phyloP scores from a whole-genome alignment of 2,797 vertebrate species.

The Chloroceryle amazona region DNA sequence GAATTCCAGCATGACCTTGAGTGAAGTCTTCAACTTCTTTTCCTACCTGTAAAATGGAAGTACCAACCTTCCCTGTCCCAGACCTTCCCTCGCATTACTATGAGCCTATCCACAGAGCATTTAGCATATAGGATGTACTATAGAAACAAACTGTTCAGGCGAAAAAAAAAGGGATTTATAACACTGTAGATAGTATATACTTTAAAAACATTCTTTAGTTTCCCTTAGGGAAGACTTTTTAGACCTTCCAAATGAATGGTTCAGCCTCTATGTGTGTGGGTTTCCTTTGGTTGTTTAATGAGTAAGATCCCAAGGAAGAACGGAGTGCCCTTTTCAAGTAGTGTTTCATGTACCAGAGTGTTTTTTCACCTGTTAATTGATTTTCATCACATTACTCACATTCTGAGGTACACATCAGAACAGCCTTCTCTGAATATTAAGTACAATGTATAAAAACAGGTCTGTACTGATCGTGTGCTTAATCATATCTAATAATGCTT shows the following conservation, averaged over 20 bases:
- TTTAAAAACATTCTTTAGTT: not conserved
- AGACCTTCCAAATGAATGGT: conserved; percentile 42
- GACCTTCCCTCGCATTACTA: not conserved
- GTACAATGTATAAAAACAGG: conserved; percentile 45
- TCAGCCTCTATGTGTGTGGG: conserved; percentile 40
- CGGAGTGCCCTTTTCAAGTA: conserved; percentile 26
- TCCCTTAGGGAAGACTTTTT: not conserved
- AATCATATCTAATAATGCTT: conserved; percentile 62
- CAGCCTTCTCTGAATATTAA: conserved; percentile 25
- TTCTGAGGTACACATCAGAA: not conserved
- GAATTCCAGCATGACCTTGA: not conserved
- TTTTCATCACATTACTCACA: conserved; percentile 51
- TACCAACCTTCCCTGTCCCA: not conserved
- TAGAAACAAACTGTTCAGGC: not conserved
- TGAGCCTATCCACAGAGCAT: not conserved
- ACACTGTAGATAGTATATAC: not conserved
- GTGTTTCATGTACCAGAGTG: not conserved
- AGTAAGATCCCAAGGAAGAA: conserved; percentile 41
- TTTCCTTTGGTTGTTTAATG: conserved; percentile 46
- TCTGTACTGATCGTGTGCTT: conserved; percentile 47
- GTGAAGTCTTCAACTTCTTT: not conserved
- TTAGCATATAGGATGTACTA: not conserved
- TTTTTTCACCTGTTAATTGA: conserved; percentile 62
- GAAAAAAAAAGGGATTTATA: not conserved
- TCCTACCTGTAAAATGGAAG: not conserved